Percentiles rank a stretch among this genome's conserved stretches.
Conservation (phyloP, 2,797 vertebrate species). For the Girardinus metallicus region DNA sequence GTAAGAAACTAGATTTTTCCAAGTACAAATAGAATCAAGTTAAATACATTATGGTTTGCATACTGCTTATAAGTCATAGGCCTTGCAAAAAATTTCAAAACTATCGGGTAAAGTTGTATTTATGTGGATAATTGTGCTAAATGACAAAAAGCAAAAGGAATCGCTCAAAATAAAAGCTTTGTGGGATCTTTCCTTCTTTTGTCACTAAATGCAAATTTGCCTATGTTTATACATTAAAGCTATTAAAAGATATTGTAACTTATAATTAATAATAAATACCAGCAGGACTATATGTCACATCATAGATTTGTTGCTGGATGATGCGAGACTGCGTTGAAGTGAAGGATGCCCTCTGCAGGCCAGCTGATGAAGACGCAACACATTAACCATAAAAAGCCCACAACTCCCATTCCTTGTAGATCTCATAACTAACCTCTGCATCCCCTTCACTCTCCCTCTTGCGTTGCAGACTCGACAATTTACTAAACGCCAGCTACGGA, state of each 20-base stretch:
- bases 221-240: slow-evolving; percentile 36
- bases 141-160: slow-evolving; percentile 21
- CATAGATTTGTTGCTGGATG: slow-evolving; percentile 67
- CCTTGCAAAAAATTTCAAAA: slow-evolving; percentile 16
- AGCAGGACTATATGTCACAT: slow-evolving; percentile 55
- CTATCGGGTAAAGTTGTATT: slow-evolving; percentile 33
- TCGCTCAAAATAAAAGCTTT: slow-evolving; percentile 29
- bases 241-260: slow-evolving; percentile 32
- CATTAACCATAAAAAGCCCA: slow-evolving; percentile 80
- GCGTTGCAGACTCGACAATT: slow-evolving; percentile 97
- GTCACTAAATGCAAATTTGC: slow-evolving; percentile 28
- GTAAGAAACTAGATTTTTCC: slow-evolving; percentile 79
- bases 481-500: slow-evolving; percentile 98
- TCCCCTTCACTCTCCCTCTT: slow-evolving; percentile 88
- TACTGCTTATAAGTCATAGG: slow-evolving; percentile 37
- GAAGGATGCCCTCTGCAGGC: slow-evolving; percentile 82
- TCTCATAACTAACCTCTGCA: slow-evolving; percentile 88
- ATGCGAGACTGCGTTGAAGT: slow-evolving; percentile 61
- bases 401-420: slow-evolving; percentile 72
- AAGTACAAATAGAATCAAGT: slow-evolving; percentile 62
- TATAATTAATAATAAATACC: slow-evolving; percentile 40
- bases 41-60: slow-evolving; percentile 45
- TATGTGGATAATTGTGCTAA: slow-evolving; percentile 29
- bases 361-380: slow-evolving; percentile 77
- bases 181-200: slow-evolving; percentile 28